These are phyloP conservation scores for Pomatorhinus ruficollis DNA, from an alignment of 2,113 vertebrate species.

Conservation along the genomic window DNA sequence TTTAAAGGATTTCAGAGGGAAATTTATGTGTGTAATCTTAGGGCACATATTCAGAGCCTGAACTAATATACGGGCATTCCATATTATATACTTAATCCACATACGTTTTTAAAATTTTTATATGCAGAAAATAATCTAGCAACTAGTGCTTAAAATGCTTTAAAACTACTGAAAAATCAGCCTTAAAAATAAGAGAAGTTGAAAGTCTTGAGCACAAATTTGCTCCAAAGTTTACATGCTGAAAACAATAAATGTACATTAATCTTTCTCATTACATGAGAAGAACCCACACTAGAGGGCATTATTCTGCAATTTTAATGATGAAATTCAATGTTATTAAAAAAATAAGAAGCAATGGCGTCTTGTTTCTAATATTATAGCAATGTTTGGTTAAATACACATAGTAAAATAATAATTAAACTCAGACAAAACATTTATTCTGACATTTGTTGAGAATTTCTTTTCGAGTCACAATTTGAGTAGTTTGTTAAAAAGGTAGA, in stretches of 20 bases:
- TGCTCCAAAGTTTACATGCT: neutral
- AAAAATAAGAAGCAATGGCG: neutral
- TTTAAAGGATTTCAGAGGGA: neutral
- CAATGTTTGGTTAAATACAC: neutral
- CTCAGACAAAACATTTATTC: neutral
- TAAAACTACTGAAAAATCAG: neutral
- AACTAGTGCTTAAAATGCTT: neutral
- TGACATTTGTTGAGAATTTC: neutral
- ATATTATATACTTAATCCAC: accelerated
- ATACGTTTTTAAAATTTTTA: accelerated
- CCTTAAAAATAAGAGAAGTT: neutral
- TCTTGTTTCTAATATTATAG: neutral
- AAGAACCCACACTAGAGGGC: conserved; percentile 44
- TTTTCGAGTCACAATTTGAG: neutral
- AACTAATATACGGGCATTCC: neutral
- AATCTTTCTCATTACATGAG: neutral
- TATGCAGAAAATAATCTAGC: neutral
- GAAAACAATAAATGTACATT: neutral
- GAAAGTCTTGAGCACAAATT: neutral
- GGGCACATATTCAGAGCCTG: neutral
- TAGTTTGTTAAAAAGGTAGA: neutral
- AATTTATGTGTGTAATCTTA: neutral
- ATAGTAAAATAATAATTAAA: neutral
- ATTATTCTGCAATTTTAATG: neutral
- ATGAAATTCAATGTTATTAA: neutral